Evolutionary conservation across 2,888 invertebrate genomes (phyloP), one percentile per base, ranked within the genome.

Genomic region (Linnaemya tessellans): DNA sequence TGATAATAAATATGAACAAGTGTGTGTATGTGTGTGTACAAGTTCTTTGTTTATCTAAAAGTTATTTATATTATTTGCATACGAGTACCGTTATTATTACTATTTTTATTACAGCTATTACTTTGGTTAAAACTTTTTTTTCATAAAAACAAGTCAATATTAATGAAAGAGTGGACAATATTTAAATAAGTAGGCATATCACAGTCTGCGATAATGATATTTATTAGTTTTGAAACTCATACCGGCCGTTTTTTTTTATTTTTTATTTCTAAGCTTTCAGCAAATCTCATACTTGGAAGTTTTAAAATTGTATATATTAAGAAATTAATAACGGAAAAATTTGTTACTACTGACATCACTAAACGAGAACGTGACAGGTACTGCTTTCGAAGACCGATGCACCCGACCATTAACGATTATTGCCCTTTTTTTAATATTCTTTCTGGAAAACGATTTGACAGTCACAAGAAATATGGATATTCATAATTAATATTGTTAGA

Each of bases 101-200:
- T 67, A 46, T 68, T 83, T 68, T 68, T 74, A 74, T 75, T 74
- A 46, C 68, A 41, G 46, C 51, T 58, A 15, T 46, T 46, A 67
- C 8, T 46, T 65, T 65, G 25, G 1, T 22, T 51, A 43, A 22
- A n/a, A 65, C 22, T 25, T 65, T 46, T n/a, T 80, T 84, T 77
- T 25, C 64, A 60, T 75, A 68, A 46, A 71, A 77, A 80, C 58
- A 75, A 67, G 58, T 62, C 62, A 83, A 84, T 79, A 68, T 54
- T 62, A 60, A 74, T 62, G 68, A 79, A 65, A 77, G 25, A 62
- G 43, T 22, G 49, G 49, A 74, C n/a, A 54, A 51, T 18, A 51
- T 35, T 25, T 18, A 22, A 20, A 58, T 22, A 43, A 68, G 70
- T 56, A 74, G 58, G 22, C 67, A 74, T 60, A 49, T 60, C 67